Conservation (phyloP, 2,113 vertebrate species). For the Prolemur simus region DNA sequence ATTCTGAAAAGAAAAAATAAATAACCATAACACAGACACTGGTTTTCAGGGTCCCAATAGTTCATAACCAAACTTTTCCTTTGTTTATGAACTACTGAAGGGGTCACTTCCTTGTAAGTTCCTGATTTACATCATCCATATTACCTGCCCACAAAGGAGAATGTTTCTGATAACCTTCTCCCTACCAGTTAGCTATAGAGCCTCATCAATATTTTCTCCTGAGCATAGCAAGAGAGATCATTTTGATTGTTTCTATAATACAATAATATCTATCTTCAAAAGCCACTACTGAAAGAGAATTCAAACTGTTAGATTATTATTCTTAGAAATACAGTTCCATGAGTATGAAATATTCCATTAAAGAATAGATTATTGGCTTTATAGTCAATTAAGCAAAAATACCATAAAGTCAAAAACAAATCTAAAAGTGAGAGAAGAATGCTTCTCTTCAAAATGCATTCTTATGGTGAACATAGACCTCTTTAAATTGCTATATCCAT, state of each 20-base stretch:
- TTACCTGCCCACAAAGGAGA: neutral
- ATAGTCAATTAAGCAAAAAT: neutral
- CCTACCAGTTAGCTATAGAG: neutral
- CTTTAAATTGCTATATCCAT: neutral
- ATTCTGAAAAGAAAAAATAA: neutral
- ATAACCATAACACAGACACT: neutral
- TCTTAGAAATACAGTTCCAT: neutral
- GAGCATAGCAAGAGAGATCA: neutral
- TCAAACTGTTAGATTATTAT: neutral
- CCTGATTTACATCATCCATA: neutral
- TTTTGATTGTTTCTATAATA: neutral
- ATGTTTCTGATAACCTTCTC: neutral
- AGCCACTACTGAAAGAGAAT: neutral
- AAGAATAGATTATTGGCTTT: neutral
- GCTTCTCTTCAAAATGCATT: neutral
- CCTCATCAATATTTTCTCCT: neutral
- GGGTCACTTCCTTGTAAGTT: neutral
- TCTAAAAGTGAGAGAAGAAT: neutral
- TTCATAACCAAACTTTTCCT: neutral
- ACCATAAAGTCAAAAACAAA: neutral
- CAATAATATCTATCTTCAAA: neutral
- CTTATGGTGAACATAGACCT: neutral
- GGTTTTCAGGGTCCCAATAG: neutral
- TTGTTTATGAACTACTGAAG: neutral
- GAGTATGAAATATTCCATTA: neutral